A percentile compares a stretch with the other conserved stretches of the same genome.
Conservation (phyloP, 1,140 invertebrate species). For the Zaprionus ghesquierei region DNA sequence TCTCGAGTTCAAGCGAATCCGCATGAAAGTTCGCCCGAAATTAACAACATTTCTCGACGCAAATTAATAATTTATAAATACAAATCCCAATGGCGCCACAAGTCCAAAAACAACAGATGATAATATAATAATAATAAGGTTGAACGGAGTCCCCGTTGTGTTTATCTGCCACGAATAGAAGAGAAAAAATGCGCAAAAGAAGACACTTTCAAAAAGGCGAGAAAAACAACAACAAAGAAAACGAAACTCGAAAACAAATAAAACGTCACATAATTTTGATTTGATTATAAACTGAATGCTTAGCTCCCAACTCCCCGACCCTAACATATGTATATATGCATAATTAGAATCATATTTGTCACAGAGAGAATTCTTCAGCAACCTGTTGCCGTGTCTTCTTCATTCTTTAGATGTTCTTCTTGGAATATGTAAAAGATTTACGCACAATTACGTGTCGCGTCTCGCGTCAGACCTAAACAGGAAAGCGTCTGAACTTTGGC, state of each 20-base stretch:
- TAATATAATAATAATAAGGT: conserved; percentile 27
- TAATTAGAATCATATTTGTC: conserved; percentile 71
- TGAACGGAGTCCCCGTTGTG: conserved; percentile 55
- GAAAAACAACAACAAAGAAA: not conserved
- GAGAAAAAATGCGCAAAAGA: conserved; percentile 60
- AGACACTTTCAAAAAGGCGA: conserved; percentile 57
- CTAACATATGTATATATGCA: conserved; percentile 52
- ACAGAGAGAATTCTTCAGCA: conserved; percentile 56
- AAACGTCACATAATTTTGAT: conserved; percentile 57
- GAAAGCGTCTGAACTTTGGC: conserved; percentile 24
- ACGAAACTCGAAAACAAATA: conserved; percentile 24
- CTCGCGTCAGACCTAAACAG: conserved; percentile 11
- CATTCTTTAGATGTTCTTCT: conserved; percentile 12
- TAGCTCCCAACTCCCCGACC: not conserved
- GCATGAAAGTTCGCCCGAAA: conserved; percentile 57
- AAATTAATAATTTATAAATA: conserved; percentile 65
- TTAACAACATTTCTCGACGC: conserved; percentile 60
- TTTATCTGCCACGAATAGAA: conserved; percentile 19
- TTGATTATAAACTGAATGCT: conserved; percentile 64
- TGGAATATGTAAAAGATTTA: conserved; percentile 24
- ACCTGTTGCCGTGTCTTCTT: conserved; percentile 56
- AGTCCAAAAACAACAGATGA: conserved; percentile 25
- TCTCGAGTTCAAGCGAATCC: conserved; percentile 51
- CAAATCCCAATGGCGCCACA: conserved; percentile 55
- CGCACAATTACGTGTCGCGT: conserved; percentile 5